phyloP scores from a whole-genome alignment of 1,140 invertebrate genomes.

The Homarus americanus region DNA sequence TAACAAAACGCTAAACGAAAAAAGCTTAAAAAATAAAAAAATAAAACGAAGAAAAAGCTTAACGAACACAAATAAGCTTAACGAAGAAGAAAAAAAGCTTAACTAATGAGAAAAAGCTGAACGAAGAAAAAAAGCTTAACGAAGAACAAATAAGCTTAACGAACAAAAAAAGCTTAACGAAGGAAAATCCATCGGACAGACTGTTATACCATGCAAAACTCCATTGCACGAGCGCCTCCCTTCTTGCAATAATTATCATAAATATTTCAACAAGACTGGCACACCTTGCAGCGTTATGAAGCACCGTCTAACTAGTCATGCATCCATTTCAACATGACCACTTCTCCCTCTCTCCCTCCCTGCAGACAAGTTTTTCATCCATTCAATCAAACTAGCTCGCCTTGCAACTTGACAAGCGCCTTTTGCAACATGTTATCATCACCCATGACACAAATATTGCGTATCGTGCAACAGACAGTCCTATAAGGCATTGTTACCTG shows the following conservation, averaged over 20 bases:
- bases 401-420: not conserved
- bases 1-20: too few species aligned
- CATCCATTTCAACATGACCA: conserved; percentile 9
- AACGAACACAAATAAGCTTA: too few species aligned
- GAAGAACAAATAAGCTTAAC: too few species aligned
- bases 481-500: not conserved
- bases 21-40: too few species aligned
- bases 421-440: not conserved
- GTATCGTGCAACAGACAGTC: not conserved
- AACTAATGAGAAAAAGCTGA: too few species aligned
- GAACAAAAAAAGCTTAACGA: too few species aligned
- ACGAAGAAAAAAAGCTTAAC: too few species aligned
- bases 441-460: not conserved
- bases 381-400: not conserved
- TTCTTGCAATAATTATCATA: conserved; percentile 5
- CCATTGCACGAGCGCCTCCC: not conserved
- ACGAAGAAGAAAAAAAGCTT: too few species aligned
- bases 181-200: too few species aligned
- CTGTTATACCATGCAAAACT: too few species aligned
- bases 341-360: too few species aligned
- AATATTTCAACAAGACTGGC: conserved; percentile 2
- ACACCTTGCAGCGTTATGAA: conserved; percentile 10
- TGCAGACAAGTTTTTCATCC: not conserved
- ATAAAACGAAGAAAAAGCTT: too few species aligned
- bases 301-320: conserved; percentile 10